Percentiles rank a stretch among this genome's conserved stretches.
These are phyloP conservation scores for Alca torda DNA, from an alignment of 2,797 vertebrate genomes.

Conservation along the genomic window DNA sequence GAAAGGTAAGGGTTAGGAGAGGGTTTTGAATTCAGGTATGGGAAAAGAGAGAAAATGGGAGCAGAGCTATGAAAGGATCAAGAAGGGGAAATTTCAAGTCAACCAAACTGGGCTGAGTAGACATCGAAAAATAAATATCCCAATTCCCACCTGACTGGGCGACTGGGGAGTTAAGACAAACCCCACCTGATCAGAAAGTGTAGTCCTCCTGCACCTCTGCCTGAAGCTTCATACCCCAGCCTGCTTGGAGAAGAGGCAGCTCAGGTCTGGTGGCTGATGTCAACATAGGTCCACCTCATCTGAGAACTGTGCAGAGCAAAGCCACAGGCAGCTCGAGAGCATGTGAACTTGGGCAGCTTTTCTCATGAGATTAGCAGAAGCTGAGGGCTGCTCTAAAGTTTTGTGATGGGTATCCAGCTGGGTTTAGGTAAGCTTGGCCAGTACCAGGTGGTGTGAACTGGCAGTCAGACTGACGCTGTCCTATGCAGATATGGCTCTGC, in stretches of 20 bases:
- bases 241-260: neutral
- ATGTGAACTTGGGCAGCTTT: neutral
- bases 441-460: neutral
- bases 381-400: neutral
- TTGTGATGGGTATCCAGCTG: neutral
- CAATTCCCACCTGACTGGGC: neutral
- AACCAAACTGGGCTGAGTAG: neutral
- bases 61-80: neutral
- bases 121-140: neutral
- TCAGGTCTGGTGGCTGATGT: neutral
- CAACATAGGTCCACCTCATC: accelerated
- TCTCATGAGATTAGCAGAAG: neutral
- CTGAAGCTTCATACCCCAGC: neutral
- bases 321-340: neutral
- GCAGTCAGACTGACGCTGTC: neutral
- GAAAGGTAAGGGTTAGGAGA: neutral
- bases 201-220: neutral
- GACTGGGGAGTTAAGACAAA: neutral
- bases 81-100: neutral
- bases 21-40: neutral
- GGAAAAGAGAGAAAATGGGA: neutral
- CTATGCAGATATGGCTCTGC: neutral
- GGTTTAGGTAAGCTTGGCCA: neutral
- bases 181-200: neutral
- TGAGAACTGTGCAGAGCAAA: neutral